Base-by-base conservation (phyloP, 92 coral and sea anemone species). In the Porites evermanni region DNA sequence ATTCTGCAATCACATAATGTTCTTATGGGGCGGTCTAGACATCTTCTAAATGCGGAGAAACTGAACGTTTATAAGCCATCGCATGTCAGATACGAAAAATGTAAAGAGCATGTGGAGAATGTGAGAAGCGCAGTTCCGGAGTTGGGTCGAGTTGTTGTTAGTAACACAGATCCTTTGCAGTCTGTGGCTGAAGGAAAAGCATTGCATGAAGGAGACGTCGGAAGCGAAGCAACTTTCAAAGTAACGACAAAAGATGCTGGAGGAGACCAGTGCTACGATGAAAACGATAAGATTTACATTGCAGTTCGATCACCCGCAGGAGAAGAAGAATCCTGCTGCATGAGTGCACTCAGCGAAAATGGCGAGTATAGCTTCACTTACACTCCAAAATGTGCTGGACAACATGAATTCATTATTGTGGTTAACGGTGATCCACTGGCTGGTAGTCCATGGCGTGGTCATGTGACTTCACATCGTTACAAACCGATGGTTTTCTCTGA, bases 251-350 rank as follows among this genome's bases (percentile, higher is more conserved):
- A 87, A 11, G 84, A 75, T 66, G 74, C 88, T 19, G 38, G 63
- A 6, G 93, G 93, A 87, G 77, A 88, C 69, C 82, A 79, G 88
- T 70, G 79, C 82, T 88, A 81, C 67, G 84, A 86, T 6, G 32
- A 82, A 68, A 78, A 84, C 0, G 93, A 91, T 47, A 20, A 60
- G 80, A 88, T 91, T 59, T 77, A 84, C 21, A 91, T 87, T 24
- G 26, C 63, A 16, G 74, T 91, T 24, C 53, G 72, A n/a, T 81
- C 73, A 9, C 88, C 91, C 32, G 8, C 79, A 21, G 72, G 80
- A 26, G 75, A 61, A 53, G 7, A 26, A 7, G 9, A 76, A 3
- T n/a, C 32, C 32, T 29, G 70, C 4, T 59, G 64, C 0, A 78
- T 60, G 8, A 21, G 87, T 8, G 84, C 67, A 59, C 85, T 70